Base-by-base conservation (phyloP, 2,113 vertebrate species). In the Chloropsis cyanopogon region DNA sequence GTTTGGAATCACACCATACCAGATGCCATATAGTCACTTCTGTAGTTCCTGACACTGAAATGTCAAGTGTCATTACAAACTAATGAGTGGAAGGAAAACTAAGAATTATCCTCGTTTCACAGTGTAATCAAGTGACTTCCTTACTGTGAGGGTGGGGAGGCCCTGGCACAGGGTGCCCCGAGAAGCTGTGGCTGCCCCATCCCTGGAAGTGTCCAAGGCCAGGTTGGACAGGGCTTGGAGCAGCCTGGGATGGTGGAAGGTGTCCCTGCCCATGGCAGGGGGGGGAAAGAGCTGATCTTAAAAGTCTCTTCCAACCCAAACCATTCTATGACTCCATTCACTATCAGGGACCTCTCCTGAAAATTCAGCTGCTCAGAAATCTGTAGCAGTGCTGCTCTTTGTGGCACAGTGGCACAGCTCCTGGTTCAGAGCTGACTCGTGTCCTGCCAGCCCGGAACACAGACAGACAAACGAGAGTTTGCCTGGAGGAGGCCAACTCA, bases 161-260 rank as follows among this genome's bases (percentile, higher is more conserved):
- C 10, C 9, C 63, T 69, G 47, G 41, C 1, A 33, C 14, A 37
- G 12, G 14, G 0, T 49, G 4, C 7, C n/a, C 35, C 42, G 21
- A 11, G 31, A 33, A 69, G 14, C 24, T 49, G 25, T 35, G 31
- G 41, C 0, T 33, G 10, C 14, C 3, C 18, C 7, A 37, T 56
- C 22, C 35, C 22, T 49, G 35, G 35, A 49, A 83, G 4, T 28
- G 18, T 0, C 3, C 79, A 23, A 63, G 42, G 23, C 35, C 49
- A 56, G 22, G 8, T 0, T 77, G 35, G 18, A 37, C 0, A 0
- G 18, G 35, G 5, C 14, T 61, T 82, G 21, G 13, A 35, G 2
- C 18, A 61, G 0, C 14, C n/a, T 70, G 35, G 71, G 25, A 1
- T 13, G 19, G 22, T 12, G 6, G 3, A 26, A 82, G 9, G 3